Percentiles rank a stretch among this genome's conserved stretches.
These are phyloP conservation scores for Arbacia lixula DNA, from an alignment of 53 echinoderm and acorn worm genomes.

Conservation along the genomic window DNA sequence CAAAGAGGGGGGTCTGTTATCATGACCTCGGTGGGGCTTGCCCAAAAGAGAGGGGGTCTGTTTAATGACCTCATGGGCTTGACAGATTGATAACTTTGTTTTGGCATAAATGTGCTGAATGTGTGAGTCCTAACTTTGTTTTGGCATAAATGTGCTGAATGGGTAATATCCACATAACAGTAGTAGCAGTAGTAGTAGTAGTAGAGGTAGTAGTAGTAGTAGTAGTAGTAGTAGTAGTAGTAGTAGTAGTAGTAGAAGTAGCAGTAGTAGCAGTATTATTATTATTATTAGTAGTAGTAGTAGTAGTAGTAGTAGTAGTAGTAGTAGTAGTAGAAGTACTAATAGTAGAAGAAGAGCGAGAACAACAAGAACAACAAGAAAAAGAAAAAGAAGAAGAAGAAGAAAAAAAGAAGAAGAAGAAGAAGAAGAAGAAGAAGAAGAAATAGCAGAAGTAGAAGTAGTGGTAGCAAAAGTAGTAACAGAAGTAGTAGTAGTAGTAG, in stretches of 20 bases:
- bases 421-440: too few species aligned
- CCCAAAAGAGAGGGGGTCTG: too few species aligned
- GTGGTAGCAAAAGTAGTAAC: not conserved
- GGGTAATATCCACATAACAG: too few species aligned
- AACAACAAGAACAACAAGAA: not conserved
- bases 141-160: too few species aligned
- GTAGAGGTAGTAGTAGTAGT: conserved; percentile 11
- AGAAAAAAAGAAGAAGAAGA: too few species aligned
- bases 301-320: not conserved
- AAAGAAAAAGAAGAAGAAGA: not conserved
- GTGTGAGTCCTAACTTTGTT: too few species aligned
- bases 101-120: too few species aligned
- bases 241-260: conserved; percentile 14
- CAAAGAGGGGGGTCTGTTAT: too few species aligned
- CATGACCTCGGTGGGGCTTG: too few species aligned
- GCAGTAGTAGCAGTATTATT: not conserved
- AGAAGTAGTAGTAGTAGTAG: not conserved
- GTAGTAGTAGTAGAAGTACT: not conserved
- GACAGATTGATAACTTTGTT: too few species aligned
- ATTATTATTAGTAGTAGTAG: not conserved
- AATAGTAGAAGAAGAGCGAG: not conserved
- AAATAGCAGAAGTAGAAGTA: too few species aligned
- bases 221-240: conserved; percentile 18
- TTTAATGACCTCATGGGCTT: too few species aligned
- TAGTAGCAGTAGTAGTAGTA: conserved; percentile 18